A percentile compares a stretch with the other conserved stretches of the same genome.
These are phyloP conservation scores for Thecophora atra DNA, from an alignment of 2,888 invertebrate genomes.

Conservation along the genomic window DNA sequence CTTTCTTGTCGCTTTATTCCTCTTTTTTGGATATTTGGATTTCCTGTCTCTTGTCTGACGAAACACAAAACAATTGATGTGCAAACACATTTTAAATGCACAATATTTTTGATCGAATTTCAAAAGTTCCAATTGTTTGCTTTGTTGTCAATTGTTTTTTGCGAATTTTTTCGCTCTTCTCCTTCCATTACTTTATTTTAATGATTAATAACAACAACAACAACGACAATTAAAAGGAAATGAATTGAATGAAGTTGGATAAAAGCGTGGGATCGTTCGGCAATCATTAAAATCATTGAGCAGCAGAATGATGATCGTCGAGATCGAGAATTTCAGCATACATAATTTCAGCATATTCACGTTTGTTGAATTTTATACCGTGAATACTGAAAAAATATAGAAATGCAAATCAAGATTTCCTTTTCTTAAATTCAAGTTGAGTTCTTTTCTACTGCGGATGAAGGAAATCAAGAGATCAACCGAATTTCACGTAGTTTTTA, in stretches of 20 bases:
- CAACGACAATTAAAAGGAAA: slow-evolving; percentile 33
- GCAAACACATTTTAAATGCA: slow-evolving; percentile 34
- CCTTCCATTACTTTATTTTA: slow-evolving; percentile 3
- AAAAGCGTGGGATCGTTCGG: slow-evolving; percentile 40
- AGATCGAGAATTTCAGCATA: too few species aligned
- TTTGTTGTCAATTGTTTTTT: slow-evolving; percentile 15
- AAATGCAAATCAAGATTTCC: too few species aligned
- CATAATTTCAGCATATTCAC: too few species aligned
- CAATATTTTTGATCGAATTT: slow-evolving; percentile 42
- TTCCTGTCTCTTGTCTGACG: slow-evolving; percentile 39
- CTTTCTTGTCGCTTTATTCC: not conserved
- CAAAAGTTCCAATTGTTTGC: slow-evolving; percentile 20
- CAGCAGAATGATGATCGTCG: not conserved
- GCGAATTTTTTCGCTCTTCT: slow-evolving; percentile 4
- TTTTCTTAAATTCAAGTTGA: too few species aligned
- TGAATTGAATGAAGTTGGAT: slow-evolving; percentile 27
- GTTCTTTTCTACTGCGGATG: too few species aligned
- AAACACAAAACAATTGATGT: slow-evolving; percentile 44
- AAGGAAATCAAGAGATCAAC: too few species aligned
- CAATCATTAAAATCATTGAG: slow-evolving; percentile 7
- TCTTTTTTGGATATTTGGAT: slow-evolving; percentile 29
- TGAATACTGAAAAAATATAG: too few species aligned
- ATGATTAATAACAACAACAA: not conserved
- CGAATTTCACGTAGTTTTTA: too few species aligned
- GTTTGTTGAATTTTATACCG: too few species aligned